Percentiles rank a stretch among this genome's conserved stretches.
phyloP scores from a whole-genome alignment of 2,797 vertebrate species.

The Lagorchestes hirsutus region DNA sequence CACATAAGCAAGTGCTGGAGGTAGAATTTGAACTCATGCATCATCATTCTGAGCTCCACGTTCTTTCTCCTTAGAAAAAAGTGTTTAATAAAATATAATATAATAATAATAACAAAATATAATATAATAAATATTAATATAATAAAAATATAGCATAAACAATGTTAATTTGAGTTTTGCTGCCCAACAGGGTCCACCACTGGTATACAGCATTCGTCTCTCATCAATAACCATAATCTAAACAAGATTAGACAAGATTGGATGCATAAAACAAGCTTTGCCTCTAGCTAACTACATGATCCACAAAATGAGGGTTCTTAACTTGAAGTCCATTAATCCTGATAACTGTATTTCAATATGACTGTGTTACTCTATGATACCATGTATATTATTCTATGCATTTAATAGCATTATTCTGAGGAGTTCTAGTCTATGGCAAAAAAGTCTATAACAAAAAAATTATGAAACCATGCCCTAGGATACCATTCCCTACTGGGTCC shows the following conservation, averaged over 20 bases:
- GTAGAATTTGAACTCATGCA: not conserved
- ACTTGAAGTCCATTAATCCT: not conserved
- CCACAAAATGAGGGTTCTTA: not conserved
- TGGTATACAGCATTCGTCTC: not conserved
- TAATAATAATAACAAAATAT: no score
- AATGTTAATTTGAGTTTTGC: not conserved
- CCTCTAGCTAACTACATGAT: not conserved
- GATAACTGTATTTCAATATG: not conserved
- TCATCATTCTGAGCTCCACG: not conserved
- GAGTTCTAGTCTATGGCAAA: not conserved
- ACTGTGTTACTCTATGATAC: not conserved
- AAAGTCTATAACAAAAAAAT: not conserved
- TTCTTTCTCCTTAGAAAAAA: not conserved
- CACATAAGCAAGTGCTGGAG: not conserved
- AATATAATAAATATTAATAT: not conserved
- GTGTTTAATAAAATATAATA: not conserved
- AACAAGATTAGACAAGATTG: not conserved
- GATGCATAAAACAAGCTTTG: not conserved
- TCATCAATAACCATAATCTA: not conserved
- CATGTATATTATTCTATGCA: not conserved
- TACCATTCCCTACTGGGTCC: not conserved
- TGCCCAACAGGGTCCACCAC: not conserved
- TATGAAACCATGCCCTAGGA: not conserved
- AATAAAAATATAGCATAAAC: not conserved
- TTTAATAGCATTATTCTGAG: not conserved